A percentile compares a stretch with the other conserved stretches of the same genome.
Evolutionary conservation across 2,113 vertebrate species (phyloP).

Genomic region (human (Homo sapiens)): DNA sequence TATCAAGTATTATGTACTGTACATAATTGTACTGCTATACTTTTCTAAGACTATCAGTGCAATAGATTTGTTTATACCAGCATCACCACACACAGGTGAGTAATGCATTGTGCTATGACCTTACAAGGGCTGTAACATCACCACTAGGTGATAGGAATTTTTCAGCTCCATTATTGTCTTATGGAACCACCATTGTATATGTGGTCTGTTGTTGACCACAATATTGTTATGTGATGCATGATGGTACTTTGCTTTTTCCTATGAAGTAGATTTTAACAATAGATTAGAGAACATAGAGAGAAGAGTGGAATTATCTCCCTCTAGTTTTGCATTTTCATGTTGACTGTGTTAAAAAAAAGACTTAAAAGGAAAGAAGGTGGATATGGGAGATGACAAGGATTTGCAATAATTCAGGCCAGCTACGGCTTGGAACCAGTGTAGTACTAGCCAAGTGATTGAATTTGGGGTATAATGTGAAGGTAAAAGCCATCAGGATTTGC

Average conservation of each 20-base stretch:
- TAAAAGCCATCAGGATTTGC: neutral
- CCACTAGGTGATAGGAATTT: neutral
- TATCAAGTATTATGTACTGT: neutral
- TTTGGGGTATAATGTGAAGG: neutral
- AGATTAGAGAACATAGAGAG: neutral
- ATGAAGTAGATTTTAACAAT: neutral
- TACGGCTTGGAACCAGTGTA: neutral
- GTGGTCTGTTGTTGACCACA: neutral
- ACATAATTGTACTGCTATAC: neutral
- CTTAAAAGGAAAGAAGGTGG: neutral
- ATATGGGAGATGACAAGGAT: neutral
- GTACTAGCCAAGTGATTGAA: neutral
- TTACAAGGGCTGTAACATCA: neutral
- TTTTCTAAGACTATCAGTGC: neutral
- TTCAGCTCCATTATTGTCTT: neutral
- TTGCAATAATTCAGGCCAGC: neutral
- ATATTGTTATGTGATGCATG: neutral
- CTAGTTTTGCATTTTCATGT: neutral
- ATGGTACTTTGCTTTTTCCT: neutral
- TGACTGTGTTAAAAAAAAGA: neutral
- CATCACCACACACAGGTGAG: neutral
- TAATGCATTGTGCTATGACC: neutral
- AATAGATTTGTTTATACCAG: neutral
- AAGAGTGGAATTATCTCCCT: neutral
- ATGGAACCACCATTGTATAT: neutral